Evolutionary conservation across 2,113 vertebrate genomes (phyloP).

Genomic region (Nyctereutes procyonoides): DNA sequence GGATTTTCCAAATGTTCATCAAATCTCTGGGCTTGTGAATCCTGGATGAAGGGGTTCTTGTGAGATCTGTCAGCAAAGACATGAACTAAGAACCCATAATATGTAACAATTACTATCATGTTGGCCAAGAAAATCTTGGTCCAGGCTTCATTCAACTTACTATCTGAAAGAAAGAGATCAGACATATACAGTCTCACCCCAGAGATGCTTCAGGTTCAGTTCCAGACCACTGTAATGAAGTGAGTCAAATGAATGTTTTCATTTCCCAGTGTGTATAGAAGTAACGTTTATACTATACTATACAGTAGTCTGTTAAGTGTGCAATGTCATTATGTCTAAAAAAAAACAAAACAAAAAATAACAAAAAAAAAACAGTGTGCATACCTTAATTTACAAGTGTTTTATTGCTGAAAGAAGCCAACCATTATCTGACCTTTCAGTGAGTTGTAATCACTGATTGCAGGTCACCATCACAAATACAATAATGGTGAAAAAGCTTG

Average conservation of each 20-base stretch:
- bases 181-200: not conserved
- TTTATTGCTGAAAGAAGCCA: not conserved
- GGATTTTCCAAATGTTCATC: not conserved
- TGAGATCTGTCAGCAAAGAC: not conserved
- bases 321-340: not conserved
- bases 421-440: not conserved
- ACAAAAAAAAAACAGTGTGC: not conserved
- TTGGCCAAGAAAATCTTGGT: not conserved
- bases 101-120: not conserved
- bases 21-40: not conserved
- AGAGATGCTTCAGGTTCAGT: not conserved
- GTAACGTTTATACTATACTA: not conserved
- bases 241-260: not conserved
- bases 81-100: not conserved
- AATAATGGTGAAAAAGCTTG: not conserved
- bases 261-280: not conserved
- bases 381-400: not conserved
- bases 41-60: not conserved
- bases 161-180: not conserved
- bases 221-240: not conserved
- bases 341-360: no score
- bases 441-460: not conserved
- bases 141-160: not conserved
- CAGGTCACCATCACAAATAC: not conserved
- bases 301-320: not conserved